Conservation (phyloP, 2,888 invertebrate species). For the Formica aserva region DNA sequence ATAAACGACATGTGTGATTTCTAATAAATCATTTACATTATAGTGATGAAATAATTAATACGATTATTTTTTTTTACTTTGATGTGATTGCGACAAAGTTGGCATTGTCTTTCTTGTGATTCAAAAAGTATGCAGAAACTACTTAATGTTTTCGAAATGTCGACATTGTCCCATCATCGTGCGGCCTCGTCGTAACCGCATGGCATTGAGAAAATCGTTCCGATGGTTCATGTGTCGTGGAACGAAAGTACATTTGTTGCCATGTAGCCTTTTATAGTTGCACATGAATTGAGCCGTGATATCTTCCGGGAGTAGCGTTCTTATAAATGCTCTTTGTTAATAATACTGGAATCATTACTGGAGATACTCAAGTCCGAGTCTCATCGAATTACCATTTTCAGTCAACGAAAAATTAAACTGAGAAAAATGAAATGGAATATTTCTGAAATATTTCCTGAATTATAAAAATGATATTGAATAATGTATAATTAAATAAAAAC, state of each 20-base stretch:
- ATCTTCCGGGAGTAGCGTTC: constrained; percentile 31
- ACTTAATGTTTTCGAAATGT: constrained; percentile 2
- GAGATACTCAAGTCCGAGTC: neutral
- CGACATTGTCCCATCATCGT: constrained; percentile 4
- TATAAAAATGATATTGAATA: neutral
- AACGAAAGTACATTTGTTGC: constrained; percentile 13
- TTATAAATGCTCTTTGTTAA: neutral
- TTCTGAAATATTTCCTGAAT: neutral
- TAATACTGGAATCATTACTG: neutral
- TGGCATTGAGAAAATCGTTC: constrained; percentile 39
- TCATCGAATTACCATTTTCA: neutral
- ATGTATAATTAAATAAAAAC: neutral
- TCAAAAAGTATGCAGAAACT: neutral
- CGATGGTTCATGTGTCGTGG: constrained; percentile 2
- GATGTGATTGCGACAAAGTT: neutral
- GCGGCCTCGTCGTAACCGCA: neutral
- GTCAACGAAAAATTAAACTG: neutral
- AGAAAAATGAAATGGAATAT: neutral
- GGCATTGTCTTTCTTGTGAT: neutral
- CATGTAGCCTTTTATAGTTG: constrained; percentile 29
- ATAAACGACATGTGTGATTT: neutral
- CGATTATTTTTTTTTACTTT: neutral
- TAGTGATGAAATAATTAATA: neutral
- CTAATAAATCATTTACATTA: neutral
- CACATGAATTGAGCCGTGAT: constrained; percentile 21